Conservation (phyloP, 2,113 vertebrate species). For the Lathamus discolor region DNA sequence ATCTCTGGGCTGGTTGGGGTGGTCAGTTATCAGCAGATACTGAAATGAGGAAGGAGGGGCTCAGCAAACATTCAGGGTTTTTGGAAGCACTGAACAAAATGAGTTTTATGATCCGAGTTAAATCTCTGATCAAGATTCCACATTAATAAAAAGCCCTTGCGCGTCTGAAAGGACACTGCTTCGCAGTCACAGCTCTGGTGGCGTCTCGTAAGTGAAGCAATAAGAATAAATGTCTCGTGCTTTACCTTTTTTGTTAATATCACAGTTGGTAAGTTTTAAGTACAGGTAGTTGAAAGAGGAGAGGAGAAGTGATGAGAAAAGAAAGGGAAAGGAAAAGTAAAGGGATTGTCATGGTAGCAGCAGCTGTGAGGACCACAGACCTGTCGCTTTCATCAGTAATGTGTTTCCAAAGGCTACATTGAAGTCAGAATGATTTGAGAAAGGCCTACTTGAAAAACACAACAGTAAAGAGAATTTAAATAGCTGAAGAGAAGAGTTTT, state of each 20-base stretch:
- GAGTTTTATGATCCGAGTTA: neutral
- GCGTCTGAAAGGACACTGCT: neutral
- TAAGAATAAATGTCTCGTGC: neutral
- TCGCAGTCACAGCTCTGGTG: neutral
- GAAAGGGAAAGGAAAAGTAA: neutral
- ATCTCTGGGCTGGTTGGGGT: neutral
- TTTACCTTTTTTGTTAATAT: neutral
- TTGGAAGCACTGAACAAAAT: neutral
- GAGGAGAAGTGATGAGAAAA: neutral
- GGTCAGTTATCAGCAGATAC: neutral
- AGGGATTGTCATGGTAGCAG: neutral
- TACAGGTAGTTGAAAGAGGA: neutral
- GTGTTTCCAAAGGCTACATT: neutral
- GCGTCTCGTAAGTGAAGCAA: neutral
- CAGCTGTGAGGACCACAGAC: neutral
- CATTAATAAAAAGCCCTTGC: neutral
- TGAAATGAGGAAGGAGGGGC: neutral
- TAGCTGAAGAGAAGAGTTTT: neutral
- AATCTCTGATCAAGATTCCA: neutral
- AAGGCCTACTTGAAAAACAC: neutral
- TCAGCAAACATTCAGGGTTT: neutral
- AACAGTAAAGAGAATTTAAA: neutral
- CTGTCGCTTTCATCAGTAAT: neutral
- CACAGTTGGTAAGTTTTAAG: neutral
- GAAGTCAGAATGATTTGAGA: neutral